Percentiles rank a stretch among this genome's conserved stretches.
These are phyloP conservation scores for Callimorpha dominula DNA, from an alignment of 2,888 invertebrate genomes.

Conservation along the genomic window DNA sequence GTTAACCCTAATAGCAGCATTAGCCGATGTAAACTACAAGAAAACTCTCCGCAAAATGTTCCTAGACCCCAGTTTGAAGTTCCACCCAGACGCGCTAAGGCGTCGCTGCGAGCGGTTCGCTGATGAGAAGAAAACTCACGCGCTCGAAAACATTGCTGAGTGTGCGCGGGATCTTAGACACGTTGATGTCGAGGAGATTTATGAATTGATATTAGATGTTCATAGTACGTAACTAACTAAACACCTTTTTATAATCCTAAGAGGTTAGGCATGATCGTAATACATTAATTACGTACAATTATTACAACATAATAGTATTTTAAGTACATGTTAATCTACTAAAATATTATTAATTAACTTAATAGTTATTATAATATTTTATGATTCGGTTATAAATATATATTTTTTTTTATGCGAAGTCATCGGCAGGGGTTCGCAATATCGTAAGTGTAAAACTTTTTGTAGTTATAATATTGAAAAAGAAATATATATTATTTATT, in stretches of 20 bases:
- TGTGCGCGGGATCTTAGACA: constrained; percentile 68
- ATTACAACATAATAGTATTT: too few species aligned
- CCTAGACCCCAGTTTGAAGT: constrained; percentile 82
- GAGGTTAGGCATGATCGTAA: too few species aligned
- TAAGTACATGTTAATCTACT: too few species aligned
- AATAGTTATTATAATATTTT: too few species aligned
- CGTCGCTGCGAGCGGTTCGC: constrained; percentile 84
- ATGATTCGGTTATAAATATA: too few species aligned
- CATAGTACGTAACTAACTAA: constrained; percentile 72
- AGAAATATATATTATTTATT: too few species aligned
- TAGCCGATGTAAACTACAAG: constrained; percentile 85
- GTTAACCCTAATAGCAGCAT: constrained; percentile 80
- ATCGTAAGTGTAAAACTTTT: too few species aligned
- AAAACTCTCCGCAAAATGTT: constrained; percentile 82
- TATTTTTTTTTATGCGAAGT: too few species aligned
- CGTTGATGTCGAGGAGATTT: constrained; percentile 73
- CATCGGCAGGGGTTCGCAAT: too few species aligned
- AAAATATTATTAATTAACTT: too few species aligned
- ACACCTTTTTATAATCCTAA: background rate
- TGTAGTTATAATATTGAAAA: too few species aligned
- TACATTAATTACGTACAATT: too few species aligned
- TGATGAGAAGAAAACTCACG: constrained; percentile 69
- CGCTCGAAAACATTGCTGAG: constrained; percentile 71
- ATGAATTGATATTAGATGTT: constrained; percentile 81
- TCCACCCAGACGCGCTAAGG: constrained; percentile 83